Base-by-base conservation (phyloP, 1,140 invertebrate species). In the Phymastichus coffea region DNA sequence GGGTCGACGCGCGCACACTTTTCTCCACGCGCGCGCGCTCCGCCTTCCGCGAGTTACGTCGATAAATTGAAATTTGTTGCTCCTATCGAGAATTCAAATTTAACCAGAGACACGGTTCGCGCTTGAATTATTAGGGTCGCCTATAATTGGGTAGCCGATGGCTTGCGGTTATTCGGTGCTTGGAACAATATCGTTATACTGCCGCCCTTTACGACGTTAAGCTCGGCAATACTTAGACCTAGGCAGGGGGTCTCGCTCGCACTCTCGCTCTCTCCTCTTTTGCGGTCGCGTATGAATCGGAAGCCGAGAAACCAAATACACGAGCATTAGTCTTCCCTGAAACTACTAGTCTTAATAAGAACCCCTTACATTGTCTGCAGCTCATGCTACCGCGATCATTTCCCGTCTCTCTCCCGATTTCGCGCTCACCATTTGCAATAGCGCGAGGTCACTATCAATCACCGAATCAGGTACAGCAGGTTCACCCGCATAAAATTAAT, bases 41-140 rank as follows among this genome's bases (percentile, higher is more conserved):
- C n/a, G 14, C 9, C 48, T 7, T 15, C n/a, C 9, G 14, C 10
- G 19, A 15, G n/a, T 49, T 14, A n/a, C 15, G 14, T 35, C 15
- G 26, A 54, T n/a, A n/a, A n/a, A n/a, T n/a, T n/a, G n/a, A n/a
- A n/a, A n/a, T n/a, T n/a, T n/a, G n/a, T 53, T 57, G 41, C 20
- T 46, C 63, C 72, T 74, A 74, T 73, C 72, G 64, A 46, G 57
- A 59, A 25, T 26, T 49, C 49, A 62, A 72, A 73, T 73, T 69
- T 70, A 52, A 61, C 35, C 63, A 65, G 67, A 59, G 65, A 66
- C 63, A 68, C 55, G 61, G 38, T 63, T 59, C 56, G 60, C 57
- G 53, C 68, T 68, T 74, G 70, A 75, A 73, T 75, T 74, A 76
- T 75, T 73, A 66, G 63, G 64, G 65, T 64, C 44, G 67, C 63